Evolutionary conservation across 2,888 invertebrate genomes (phyloP).

Genomic region (Cosmia trapezina): DNA sequence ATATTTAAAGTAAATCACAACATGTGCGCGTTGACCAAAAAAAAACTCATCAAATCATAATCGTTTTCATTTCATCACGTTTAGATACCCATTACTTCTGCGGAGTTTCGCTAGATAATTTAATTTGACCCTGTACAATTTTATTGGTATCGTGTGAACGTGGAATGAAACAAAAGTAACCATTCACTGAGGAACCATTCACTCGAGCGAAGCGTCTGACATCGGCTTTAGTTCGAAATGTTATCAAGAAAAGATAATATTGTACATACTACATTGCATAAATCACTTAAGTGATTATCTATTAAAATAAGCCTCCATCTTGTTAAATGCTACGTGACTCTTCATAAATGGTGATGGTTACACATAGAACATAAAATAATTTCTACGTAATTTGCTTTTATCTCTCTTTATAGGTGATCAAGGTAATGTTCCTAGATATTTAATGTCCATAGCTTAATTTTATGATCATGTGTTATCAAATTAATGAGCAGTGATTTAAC

Average conservation of each 20-base stretch:
- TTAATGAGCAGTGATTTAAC: conserved; percentile 49
- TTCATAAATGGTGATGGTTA: conserved; percentile 22
- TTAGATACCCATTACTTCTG: too few species aligned
- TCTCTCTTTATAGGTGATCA: conserved; percentile 24
- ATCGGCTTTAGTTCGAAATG: not conserved
- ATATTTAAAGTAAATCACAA: too few species aligned
- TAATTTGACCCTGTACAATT: not conserved
- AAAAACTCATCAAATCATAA: too few species aligned
- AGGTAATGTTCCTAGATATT: conserved; percentile 33
- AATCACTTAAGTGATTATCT: too few species aligned
- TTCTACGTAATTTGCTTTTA: conserved; percentile 47
- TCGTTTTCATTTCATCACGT: too few species aligned
- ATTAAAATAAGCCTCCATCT: not conserved
- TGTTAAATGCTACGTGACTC: not conserved
- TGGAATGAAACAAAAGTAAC: not conserved
- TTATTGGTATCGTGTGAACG: not conserved
- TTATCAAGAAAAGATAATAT: not conserved
- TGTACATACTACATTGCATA: not conserved
- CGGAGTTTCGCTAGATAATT: not conserved
- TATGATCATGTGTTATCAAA: conserved; percentile 34
- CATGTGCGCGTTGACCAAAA: too few species aligned
- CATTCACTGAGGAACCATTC: not conserved
- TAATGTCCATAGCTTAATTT: conserved; percentile 46
- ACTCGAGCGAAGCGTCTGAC: not conserved
- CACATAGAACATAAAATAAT: conserved; percentile 23